Conservation (phyloP, 2,888 invertebrate species). For the Lithophane socia region DNA sequence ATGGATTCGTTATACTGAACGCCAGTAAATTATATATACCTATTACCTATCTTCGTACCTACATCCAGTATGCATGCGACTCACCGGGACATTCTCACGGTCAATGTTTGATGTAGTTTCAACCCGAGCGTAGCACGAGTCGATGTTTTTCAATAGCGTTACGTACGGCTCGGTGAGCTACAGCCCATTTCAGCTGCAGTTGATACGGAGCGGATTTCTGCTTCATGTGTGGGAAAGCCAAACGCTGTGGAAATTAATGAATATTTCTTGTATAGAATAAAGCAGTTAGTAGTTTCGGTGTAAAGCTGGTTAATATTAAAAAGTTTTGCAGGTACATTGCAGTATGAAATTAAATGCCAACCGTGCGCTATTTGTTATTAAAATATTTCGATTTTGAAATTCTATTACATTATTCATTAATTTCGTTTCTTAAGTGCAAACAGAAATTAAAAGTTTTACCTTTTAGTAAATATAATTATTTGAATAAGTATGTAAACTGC, state of each 20-base stretch:
- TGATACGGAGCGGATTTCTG: background rate
- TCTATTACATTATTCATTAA: background rate
- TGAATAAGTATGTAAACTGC: no score
- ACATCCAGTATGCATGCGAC: background rate
- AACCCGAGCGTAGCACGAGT: background rate
- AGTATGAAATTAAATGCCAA: background rate
- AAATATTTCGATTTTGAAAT: background rate
- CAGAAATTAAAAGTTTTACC: no score
- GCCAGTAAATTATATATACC: no score
- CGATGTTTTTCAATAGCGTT: background rate
- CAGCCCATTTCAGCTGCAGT: background rate
- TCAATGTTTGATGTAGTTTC: conserved; percentile 3
- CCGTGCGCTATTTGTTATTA: no score
- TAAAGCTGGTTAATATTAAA: background rate
- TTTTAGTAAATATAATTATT: no score
- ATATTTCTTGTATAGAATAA: background rate
- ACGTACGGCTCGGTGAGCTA: background rate
- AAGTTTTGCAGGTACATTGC: background rate
- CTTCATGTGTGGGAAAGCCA: background rate
- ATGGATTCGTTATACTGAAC: background rate
- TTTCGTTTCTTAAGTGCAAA: background rate
- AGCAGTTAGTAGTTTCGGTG: background rate
- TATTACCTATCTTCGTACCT: no score
- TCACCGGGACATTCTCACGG: background rate
- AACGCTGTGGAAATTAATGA: background rate